A percentile compares a stretch with the other conserved stretches of the same genome.
Conservation (phyloP, 2,888 invertebrate species). For the Brassicogethes aeneus region DNA sequence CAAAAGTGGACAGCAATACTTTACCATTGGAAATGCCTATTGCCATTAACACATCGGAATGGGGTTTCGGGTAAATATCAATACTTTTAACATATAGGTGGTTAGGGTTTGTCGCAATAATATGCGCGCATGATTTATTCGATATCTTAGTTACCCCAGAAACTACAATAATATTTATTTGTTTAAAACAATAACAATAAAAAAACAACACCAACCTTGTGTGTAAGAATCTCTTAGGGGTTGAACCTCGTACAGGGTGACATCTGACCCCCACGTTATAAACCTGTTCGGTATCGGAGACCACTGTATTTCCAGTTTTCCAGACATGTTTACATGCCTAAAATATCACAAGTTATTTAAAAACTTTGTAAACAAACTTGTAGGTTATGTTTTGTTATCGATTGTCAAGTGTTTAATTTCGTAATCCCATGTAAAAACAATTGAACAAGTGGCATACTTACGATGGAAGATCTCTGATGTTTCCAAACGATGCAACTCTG, state of each 20-base stretch:
- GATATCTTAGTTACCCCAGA: constrained; percentile 47
- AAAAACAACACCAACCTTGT: constrained; percentile 19
- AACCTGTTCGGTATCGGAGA: constrained; percentile 78
- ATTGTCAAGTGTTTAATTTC: not conserved
- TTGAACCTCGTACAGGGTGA: constrained; percentile 74
- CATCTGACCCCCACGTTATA: constrained; percentile 84
- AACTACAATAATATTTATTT: not conserved
- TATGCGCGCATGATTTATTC: constrained; percentile 56
- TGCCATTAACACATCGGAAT: constrained; percentile 72
- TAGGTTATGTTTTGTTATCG: constrained; percentile 6
- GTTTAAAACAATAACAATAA: not conserved
- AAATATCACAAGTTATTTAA: constrained; percentile 3
- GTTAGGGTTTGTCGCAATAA: constrained; percentile 63
- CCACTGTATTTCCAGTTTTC: constrained; percentile 77
- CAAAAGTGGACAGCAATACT: constrained; percentile 71
- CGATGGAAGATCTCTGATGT: not conserved
- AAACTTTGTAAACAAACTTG: constrained; percentile 2
- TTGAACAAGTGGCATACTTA: not conserved
- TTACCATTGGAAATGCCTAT: constrained; percentile 86
- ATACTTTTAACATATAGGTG: constrained; percentile 78
- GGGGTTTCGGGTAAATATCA: constrained; percentile 72
- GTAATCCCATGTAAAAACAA: not conserved
- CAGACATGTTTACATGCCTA: constrained; percentile 34
- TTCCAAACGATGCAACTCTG: not conserved
- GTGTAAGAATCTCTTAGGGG: constrained; percentile 49